Conservation (phyloP, 2,113 vertebrate genomes). For the Mastomys natalensis region DNA sequence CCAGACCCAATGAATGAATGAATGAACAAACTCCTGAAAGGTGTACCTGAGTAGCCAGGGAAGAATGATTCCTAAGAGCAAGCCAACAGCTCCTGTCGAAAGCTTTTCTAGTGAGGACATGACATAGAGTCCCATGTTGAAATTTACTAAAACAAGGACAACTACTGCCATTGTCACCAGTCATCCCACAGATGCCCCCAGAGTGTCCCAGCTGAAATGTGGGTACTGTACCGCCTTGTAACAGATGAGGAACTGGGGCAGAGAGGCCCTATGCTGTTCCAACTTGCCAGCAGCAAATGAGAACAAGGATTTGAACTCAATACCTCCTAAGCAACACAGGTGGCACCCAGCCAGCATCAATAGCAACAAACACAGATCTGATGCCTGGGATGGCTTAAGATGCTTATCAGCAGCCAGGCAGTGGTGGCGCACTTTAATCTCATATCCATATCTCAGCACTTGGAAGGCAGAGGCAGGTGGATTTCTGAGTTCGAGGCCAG, state of each 20-base stretch:
- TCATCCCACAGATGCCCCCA: no score
- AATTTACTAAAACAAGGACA: not conserved
- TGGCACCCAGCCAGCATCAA: fast-evolving
- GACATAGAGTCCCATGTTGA: not conserved
- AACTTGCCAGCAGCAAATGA: fast-evolving
- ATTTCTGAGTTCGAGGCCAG: no score
- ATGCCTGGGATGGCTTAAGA: not conserved
- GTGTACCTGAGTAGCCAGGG: fast-evolving
- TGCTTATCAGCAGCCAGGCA: no score
- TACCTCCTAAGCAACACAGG: not conserved
- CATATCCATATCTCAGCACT: no score
- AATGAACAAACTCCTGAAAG: fast-evolving
- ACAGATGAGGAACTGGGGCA: not conserved
- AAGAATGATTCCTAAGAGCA: not conserved
- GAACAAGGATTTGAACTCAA: not conserved
- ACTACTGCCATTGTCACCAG: not conserved
- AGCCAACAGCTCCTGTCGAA: not conserved
- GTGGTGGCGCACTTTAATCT: no score
- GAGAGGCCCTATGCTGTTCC: fast-evolving
- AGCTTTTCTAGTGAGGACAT: not conserved
- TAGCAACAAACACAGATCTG: fast-evolving
- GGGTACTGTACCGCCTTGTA: fast-evolving
- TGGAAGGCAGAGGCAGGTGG: no score
- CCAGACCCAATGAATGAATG: not conserved
- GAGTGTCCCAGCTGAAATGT: no score